Conservation (phyloP, 2,888 invertebrate species). For the Sarcophaga rosellei region DNA sequence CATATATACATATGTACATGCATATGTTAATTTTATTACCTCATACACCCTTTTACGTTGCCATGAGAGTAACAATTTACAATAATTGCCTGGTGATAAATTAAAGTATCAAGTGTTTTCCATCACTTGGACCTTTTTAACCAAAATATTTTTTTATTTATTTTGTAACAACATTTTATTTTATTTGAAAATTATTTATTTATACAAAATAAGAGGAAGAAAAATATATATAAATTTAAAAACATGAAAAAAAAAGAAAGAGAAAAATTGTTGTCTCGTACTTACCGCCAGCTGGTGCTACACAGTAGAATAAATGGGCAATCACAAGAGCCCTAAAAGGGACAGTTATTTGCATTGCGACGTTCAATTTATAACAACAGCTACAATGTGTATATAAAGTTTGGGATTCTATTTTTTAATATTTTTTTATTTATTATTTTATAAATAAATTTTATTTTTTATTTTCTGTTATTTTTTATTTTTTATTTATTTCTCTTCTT, state of each 20-base stretch:
- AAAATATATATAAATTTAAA: neutral
- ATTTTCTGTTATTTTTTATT: conserved; percentile 19
- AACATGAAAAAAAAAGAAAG: conserved; percentile 11
- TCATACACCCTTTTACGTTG: too few relatives aligned
- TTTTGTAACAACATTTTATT: neutral
- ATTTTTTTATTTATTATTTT: neutral
- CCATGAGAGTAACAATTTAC: too few relatives aligned
- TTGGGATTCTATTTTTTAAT: neutral
- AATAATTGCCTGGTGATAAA: too few relatives aligned
- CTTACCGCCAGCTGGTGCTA: conserved; percentile 81
- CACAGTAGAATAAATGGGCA: conserved; percentile 80
- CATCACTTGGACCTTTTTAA: neutral
- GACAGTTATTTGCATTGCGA: conserved; percentile 81
- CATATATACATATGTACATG: too few relatives aligned
- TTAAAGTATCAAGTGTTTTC: too few relatives aligned
- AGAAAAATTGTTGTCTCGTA: conserved; percentile 63
- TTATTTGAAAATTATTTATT: conserved; percentile 42
- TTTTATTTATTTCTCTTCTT: neutral
- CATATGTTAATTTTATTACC: too few relatives aligned
- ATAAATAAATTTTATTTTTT: conserved; percentile 53
- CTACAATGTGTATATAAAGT: conserved; percentile 28
- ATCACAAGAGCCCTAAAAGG: conserved; percentile 79
- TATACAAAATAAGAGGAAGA: neutral
- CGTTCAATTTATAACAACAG: conserved; percentile 65
- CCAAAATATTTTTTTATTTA: neutral